Base-by-base conservation (phyloP, 2,113 vertebrate genomes). In the Australoheros scitulus region DNA sequence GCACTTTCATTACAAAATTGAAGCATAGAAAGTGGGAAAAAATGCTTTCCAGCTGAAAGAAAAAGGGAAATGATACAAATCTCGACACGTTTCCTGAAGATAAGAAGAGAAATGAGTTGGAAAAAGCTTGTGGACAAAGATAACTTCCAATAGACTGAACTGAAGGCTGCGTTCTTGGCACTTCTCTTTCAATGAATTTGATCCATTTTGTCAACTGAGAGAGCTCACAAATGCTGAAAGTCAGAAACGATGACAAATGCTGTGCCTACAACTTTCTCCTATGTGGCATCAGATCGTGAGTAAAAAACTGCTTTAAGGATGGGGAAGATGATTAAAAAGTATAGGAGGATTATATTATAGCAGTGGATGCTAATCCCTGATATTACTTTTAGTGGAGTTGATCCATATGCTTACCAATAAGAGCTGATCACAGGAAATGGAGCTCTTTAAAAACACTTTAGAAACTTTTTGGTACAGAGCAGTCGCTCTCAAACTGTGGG, bases 21-120 rank as follows among this genome's bases (percentile, higher is more conserved):
- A 29, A 29, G 15, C 29, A 13, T 1, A 52, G 24, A 70, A 52
- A 70, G 64, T 70, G 17, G 29, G 43, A 50, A 50, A 70, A 70
- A 50, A 50, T 50, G 43, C 65, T 29, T 70, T 70, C 18, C 26
- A 52, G 26, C 32, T 52, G 17, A 72, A 72, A 32, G 3, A 5
- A 52, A 20, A 72, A 1, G 43, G 2, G 1, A 52, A 52, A 47
- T 20, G 24, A 72, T 72, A 52, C 3, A 52, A 32, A 10, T 5
- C 65, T 72, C 0, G 0, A 52, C 7, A 20, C 52, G 7, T 32
- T n/a, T 52, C 47, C 2, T 14, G 26, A 52, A 14, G 2, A 32
- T 72, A 72, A 72, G 0, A 52, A n/a, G 3, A 56, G 52, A 56
- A 72, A 72, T 18, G 11, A 32, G 17, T 32, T 72, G 20, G 47